A percentile compares a stretch with the other conserved stretches of the same genome.
phyloP scores from a whole-genome alignment of 2,113 vertebrate genomes.

The Notarius lentiginosus region DNA sequence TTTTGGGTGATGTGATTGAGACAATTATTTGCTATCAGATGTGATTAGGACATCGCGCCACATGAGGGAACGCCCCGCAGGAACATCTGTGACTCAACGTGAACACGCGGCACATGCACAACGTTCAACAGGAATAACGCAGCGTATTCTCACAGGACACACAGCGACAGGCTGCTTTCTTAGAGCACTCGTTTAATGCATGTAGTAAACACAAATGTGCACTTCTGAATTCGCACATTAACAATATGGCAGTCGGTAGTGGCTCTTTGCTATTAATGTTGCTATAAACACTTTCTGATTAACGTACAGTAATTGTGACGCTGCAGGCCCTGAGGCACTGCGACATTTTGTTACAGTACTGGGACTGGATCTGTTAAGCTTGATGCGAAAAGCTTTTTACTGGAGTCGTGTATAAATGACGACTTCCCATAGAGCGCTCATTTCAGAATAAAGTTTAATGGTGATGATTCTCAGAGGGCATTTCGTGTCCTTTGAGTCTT shows the following conservation, averaged over 20 bases:
- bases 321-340: not conserved
- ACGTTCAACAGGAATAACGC: not conserved
- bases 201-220: not conserved
- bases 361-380: not conserved
- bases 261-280: not conserved
- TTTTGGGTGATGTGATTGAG: conserved; percentile 7
- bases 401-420: not conserved
- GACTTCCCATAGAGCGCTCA: not conserved
- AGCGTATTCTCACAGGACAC: not conserved
- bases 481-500: not conserved
- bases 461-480: not conserved
- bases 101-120: not conserved
- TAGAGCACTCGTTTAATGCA: not conserved
- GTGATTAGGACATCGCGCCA: conserved; percentile 26
- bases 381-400: conserved; percentile 2
- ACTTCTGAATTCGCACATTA: not conserved
- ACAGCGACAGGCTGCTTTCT: not conserved
- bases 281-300: not conserved
- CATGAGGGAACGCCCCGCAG: not conserved
- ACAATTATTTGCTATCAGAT: conserved; percentile 23
- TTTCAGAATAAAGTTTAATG: conserved; percentile 13
- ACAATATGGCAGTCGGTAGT: too few relatives aligned
- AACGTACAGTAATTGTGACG: not conserved
- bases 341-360: not conserved
- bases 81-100: conserved; percentile 17